Conservation (phyloP, 35 echinoderm and acorn worm genomes). For the Apostichopus californicus region DNA sequence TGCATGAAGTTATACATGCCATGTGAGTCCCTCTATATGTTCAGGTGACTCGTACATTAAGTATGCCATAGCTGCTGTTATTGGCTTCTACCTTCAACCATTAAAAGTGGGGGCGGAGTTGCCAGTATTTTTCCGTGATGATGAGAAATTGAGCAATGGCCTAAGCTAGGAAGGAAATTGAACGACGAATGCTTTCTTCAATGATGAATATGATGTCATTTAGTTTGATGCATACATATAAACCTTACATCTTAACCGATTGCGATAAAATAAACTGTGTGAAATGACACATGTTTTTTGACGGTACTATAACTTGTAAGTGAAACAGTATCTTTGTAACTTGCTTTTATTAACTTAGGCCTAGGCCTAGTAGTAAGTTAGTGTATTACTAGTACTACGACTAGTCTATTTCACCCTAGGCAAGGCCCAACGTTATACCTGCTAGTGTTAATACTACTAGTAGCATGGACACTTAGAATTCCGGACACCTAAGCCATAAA, state of each 20-base stretch:
- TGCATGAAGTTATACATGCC: no score
- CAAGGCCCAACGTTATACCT: no score
- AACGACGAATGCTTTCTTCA: neutral
- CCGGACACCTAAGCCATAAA: no score
- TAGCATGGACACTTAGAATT: no score
- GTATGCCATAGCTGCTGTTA: no score
- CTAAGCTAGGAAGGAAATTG: neutral
- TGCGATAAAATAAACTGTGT: slow-evolving; percentile 19
- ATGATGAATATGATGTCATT: slow-evolving; percentile 1
- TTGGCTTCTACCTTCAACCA: no score
- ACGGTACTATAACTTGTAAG: neutral
- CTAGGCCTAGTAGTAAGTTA: neutral
- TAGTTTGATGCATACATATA: neutral
- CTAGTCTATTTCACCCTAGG: no score
- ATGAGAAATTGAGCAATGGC: neutral
- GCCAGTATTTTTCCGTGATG: neutral
- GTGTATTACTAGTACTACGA: neutral
- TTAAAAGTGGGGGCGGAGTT: neutral
- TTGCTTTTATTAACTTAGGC: neutral
- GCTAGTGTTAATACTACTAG: no score
- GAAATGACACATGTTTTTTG: neutral
- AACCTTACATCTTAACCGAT: neutral
- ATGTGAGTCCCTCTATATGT: no score
- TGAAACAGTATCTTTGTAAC: no score
- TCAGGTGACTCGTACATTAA: no score